Conservation (phyloP, 2,888 invertebrate species). For the Mamestra brassicae region DNA sequence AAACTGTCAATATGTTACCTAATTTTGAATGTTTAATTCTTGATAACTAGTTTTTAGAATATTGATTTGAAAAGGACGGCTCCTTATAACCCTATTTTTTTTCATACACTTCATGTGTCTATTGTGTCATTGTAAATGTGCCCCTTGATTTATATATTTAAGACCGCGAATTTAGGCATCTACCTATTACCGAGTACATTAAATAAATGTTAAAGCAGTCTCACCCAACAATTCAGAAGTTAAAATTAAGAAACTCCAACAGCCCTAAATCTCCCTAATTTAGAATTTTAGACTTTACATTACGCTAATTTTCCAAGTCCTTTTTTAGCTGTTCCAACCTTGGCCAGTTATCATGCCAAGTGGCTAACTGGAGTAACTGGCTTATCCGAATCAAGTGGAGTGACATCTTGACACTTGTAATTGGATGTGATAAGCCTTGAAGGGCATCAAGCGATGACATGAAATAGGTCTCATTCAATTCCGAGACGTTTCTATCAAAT, state of each 20-base stretch:
- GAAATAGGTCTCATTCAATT: slow-evolving; percentile 40
- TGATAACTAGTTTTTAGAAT: too few relatives aligned
- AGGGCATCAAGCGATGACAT: slow-evolving; percentile 64
- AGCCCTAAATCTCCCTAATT: slow-evolving; percentile 4
- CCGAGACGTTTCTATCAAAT: slow-evolving; percentile 14
- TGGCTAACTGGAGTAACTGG: slow-evolving; percentile 39
- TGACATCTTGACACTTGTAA: slow-evolving; percentile 67
- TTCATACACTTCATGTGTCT: too few relatives aligned
- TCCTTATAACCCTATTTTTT: too few relatives aligned
- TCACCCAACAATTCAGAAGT: background rate
- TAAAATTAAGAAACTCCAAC: slow-evolving; percentile 17
- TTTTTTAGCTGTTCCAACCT: slow-evolving; percentile 34
- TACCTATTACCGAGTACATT: background rate
- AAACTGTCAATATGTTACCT: too few relatives aligned
- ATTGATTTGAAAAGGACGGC: too few relatives aligned
- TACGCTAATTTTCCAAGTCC: slow-evolving; percentile 4
- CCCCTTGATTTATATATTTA: too few relatives aligned
- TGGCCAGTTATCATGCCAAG: slow-evolving; percentile 37
- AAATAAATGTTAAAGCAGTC: background rate
- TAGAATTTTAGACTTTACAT: slow-evolving; percentile 1
- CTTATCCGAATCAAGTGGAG: slow-evolving; percentile 55
- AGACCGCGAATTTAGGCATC: too few relatives aligned
- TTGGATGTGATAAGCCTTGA: slow-evolving; percentile 69
- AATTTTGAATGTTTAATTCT: too few relatives aligned
- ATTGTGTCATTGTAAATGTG: too few relatives aligned